phyloP scores from a whole-genome alignment of 1,140 invertebrate species.

The Lepidurus couesii region DNA sequence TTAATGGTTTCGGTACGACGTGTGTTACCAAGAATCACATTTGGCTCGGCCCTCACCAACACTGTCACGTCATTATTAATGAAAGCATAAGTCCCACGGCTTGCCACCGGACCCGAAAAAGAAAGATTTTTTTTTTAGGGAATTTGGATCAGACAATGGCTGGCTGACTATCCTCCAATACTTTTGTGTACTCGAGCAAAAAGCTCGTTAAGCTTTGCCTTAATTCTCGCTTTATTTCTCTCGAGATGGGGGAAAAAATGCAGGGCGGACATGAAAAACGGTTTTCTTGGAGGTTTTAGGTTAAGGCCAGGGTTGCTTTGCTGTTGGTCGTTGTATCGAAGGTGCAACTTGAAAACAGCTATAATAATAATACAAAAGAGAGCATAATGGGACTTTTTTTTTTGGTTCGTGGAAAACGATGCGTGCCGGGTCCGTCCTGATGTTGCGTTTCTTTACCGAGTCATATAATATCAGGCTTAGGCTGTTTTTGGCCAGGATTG shows the following conservation, averaged over 20 bases:
- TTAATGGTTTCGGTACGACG: neutral
- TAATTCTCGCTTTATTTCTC: conserved; percentile 16
- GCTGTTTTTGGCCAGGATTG: conserved; percentile 18
- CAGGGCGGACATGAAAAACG: neutral
- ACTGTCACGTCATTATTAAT: conserved; percentile 10
- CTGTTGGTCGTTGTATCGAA: neutral
- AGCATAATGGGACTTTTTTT: neutral
- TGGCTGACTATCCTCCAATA: neutral
- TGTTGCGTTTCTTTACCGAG: neutral
- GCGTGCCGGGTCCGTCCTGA: neutral
- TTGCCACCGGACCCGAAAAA: neutral
- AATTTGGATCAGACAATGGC: neutral
- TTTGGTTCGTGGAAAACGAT: neutral
- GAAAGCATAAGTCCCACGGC: neutral
- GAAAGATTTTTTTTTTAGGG: neutral
- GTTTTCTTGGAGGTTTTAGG: neutral
- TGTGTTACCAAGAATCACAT: conserved; percentile 14
- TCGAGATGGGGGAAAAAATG: neutral
- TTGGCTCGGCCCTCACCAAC: conserved; percentile 6
- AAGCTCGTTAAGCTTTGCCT: conserved; percentile 9
- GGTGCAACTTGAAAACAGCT: neutral
- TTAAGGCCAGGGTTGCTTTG: neutral
- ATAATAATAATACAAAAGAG: neutral
- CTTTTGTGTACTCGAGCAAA: conserved; percentile 14
- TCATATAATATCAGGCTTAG: neutral